Base-by-base conservation (phyloP, 1,140 invertebrate species). In the Calephelis nemesis region DNA sequence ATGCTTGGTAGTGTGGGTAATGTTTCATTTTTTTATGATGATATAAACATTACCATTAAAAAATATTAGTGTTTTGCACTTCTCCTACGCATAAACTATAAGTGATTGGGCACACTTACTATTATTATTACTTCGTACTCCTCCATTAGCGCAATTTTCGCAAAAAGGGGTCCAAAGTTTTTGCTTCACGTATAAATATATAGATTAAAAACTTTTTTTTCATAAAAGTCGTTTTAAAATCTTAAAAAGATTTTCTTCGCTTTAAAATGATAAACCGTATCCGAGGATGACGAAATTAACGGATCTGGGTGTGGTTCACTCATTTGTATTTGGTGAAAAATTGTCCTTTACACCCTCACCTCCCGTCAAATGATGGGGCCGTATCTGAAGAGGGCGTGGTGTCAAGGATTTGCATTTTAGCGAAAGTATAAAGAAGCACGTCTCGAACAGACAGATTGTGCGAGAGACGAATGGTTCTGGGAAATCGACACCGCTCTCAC, bases 321-420 rank as follows among this genome's bases (percentile, higher is more conserved):
- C 81, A 84, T 84, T 66, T 66, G 45, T 50, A 87, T 84, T 81
- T 80, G 67, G 77, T 90, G 85, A 90, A 90, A 90, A 90, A 90
- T 90, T 80, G 79, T 82, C 66, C 68, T 70, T 63, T 65, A 75
- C 76, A 70, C 76, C 76, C 71, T 72, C 64, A 70, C 67, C 75
- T 72, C 74, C 75, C 75, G 80, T 81, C 78, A 85, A 72, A 72
- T 79, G 66, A 48, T 70, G 71, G 68, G 69, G 70, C 70, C 72
- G 75, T 63, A 76, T 72, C 66, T 64, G 60, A 64, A 66, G 73
- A 75, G 77, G 86, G 86, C 86, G 86, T 85, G 83, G 82, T 82
- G 77, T 83, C 84, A 82, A 68, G 68, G 81, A 90, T 90, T 90
- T 90, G 88, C 88, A 90, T 90, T 85, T 90, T 85, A 87, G 86